Conservation (phyloP, 2,797 vertebrate species). For the Steatocranus sp. region DNA sequence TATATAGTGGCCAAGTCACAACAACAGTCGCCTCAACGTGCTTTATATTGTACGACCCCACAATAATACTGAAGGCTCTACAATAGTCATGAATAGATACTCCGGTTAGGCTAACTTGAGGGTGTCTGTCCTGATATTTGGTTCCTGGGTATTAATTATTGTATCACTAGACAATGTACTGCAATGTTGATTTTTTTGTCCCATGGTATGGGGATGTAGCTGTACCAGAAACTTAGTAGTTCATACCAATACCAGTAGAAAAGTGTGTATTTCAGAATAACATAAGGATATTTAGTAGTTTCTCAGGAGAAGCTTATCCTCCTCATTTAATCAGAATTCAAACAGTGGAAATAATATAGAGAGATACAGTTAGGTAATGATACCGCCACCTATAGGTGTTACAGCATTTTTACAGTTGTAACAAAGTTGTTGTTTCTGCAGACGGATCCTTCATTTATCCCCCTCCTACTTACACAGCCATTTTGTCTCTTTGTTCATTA, state of each 20-base stretch:
- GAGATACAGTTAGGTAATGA: not conserved
- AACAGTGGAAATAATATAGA: not conserved
- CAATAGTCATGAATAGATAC: not conserved
- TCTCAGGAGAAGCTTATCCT: not conserved
- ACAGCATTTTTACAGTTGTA: not conserved
- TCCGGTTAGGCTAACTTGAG: not conserved
- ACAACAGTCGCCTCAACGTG: not conserved
- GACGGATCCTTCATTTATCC: not conserved
- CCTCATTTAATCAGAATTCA: not conserved
- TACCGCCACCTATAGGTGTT: not conserved
- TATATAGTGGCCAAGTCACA: not conserved
- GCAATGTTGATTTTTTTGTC: not conserved
- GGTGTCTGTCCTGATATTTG: not conserved
- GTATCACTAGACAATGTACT: not conserved
- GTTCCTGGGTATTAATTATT: not conserved
- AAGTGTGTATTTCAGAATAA: not conserved
- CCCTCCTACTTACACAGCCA: not conserved
- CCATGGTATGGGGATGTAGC: not conserved
- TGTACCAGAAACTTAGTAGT: not conserved
- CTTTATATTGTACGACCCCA: not conserved
- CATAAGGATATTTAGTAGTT: not conserved
- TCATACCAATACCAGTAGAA: rapidly evolving
- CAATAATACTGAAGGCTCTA: not conserved
- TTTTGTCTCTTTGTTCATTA: not conserved
- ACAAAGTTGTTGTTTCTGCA: not conserved